These are phyloP conservation scores for Hydrozoanthus tunicans DNA, from an alignment of 64 coral and sea anemone genomes.

Conservation along the genomic window DNA sequence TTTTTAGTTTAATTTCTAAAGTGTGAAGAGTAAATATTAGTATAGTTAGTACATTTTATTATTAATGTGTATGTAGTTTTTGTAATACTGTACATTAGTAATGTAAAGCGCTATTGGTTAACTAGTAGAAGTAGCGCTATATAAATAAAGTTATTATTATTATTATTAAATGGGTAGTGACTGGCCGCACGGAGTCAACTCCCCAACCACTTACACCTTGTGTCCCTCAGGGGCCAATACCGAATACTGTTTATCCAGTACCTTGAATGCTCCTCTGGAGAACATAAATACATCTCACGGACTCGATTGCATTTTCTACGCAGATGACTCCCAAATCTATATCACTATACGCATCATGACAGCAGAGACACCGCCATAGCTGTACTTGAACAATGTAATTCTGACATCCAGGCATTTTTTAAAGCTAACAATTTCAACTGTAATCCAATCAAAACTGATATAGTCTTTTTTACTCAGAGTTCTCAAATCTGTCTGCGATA, in stretches of 20 bases:
- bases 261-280: slow-evolving; percentile 30
- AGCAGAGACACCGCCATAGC: slow-evolving; percentile 30
- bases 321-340: slow-evolving; percentile 46
- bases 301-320: slow-evolving; percentile 60
- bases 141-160: too few relatives aligned
- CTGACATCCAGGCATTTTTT: slow-evolving; percentile 49
- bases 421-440: slow-evolving; percentile 32
- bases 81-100: too few relatives aligned
- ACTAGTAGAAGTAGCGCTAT: too few relatives aligned
- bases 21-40: too few relatives aligned
- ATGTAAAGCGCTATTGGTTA: too few relatives aligned
- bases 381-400: slow-evolving; percentile 51
- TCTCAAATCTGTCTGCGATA: slow-evolving; percentile 9
- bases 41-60: too few relatives aligned
- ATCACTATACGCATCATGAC: slow-evolving; percentile 29
- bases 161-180: not conserved
- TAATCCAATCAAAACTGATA: slow-evolving; percentile 54
- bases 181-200: slow-evolving; percentile 14
- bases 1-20: too few relatives aligned
- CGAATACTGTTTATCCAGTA: slow-evolving; percentile 28
- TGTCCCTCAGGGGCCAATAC: slow-evolving; percentile 42
- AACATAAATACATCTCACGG: slow-evolving; percentile 48
- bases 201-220: slow-evolving; percentile 34
- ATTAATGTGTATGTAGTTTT: too few relatives aligned
- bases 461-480: slow-evolving; percentile 38